Percentiles rank a stretch among this genome's conserved stretches.
These are phyloP conservation scores for Bucco capensis DNA, from an alignment of 2,113 vertebrate species.

Conservation along the genomic window DNA sequence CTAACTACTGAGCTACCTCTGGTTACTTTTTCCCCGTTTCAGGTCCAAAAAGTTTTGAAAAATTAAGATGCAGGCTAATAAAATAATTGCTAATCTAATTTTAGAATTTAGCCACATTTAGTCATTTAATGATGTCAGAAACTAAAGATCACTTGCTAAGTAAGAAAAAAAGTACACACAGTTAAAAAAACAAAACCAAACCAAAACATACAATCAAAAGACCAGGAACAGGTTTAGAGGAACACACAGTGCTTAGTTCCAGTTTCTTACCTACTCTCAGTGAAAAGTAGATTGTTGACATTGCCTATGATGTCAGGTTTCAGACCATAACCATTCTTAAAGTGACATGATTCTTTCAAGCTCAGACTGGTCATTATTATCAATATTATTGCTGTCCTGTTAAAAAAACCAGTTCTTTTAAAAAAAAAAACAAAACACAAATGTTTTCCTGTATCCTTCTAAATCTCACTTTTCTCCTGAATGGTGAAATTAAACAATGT, in stretches of 20 bases:
- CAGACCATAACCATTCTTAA: background rate
- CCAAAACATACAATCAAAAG: no score
- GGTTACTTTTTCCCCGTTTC: background rate
- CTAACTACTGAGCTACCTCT: background rate
- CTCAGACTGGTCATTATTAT: background rate
- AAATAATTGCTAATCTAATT: background rate
- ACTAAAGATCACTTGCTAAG: background rate
- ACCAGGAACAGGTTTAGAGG: background rate
- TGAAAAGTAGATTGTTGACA: background rate
- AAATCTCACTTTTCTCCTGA: background rate
- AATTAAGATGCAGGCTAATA: background rate
- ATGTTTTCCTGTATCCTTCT: background rate
- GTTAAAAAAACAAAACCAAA: no score
- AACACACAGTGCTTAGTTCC: background rate
- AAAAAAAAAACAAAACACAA: background rate
- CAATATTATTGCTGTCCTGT: background rate
- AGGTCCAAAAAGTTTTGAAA: background rate
- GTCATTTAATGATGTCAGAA: background rate
- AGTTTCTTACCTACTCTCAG: background rate
- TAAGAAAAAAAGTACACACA: no score
- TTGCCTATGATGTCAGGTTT: background rate
- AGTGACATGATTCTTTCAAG: background rate
- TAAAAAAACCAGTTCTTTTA: background rate
- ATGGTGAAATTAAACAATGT: background rate
- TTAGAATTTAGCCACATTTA: background rate